Percentiles rank a stretch among this genome's conserved stretches.
Conservation (phyloP, 2,797 vertebrate species). For the Sylvia borin region DNA sequence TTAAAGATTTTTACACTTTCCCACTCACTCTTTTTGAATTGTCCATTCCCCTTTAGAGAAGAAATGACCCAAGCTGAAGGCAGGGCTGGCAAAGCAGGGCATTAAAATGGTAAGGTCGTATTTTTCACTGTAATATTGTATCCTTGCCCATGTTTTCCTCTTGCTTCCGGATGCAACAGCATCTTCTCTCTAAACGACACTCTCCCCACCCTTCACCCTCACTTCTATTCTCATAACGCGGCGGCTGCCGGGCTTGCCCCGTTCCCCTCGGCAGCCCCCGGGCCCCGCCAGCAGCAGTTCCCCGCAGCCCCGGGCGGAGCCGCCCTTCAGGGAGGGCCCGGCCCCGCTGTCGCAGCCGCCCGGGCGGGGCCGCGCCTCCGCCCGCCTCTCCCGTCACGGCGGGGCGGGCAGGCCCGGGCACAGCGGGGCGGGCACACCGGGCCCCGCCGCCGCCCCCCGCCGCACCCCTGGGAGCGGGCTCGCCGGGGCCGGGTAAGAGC, state of each 20-base stretch:
- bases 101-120: rapidly evolving
- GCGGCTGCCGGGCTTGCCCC: rapidly evolving
- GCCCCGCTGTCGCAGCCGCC: neutral
- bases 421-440: too few relatives aligned
- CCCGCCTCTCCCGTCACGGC: neutral
- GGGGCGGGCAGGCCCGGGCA: neutral
- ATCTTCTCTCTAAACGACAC: neutral
- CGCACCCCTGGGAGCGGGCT: neutral
- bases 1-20: neutral
- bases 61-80: neutral
- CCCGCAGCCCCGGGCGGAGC: rapidly evolving
- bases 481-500: neutral
- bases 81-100: neutral
- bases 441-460: neutral
- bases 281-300: rapidly evolving
- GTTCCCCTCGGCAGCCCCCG: neutral
- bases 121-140: neutral
- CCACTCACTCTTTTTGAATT: neutral
- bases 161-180: neutral
- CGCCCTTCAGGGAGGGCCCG: neutral
- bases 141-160: neutral
- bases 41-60: too few relatives aligned
- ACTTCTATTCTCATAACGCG: rapidly evolving
- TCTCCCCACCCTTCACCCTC: too few relatives aligned
- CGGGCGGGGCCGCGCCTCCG: neutral